Base-by-base conservation (phyloP, 2,113 vertebrate species). In the cat (Felis catus) region DNA sequence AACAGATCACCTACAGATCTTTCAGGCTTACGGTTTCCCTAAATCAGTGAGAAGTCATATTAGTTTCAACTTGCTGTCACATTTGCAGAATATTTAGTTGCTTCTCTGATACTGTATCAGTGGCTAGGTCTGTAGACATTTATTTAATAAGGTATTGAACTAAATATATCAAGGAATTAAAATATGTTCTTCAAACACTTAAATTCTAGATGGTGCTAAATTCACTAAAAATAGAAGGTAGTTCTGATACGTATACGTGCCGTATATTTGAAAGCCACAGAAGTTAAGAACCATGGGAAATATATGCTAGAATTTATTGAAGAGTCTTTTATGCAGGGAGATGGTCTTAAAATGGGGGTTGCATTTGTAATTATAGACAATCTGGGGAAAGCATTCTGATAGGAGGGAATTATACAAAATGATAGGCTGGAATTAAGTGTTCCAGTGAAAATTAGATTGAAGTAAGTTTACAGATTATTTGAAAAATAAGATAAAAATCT, bases 11-110 rank as follows among this genome's bases (percentile, higher is more conserved):
- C 48, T 80, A 14, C 18, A 73, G 45, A 86, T 10, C 66, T 92
- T 27, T 21, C 27, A 51, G 31, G 13, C 3, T 83, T 58, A 19
- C 0, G 1, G 31, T 92, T 96, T 89, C 36, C 68, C 61, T 39
- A 68, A 93, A 33, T 94, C 80, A 89, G 39, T 39, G 86, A 76
- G 71, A 79, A 7, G 33, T 25, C 65, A 48, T 0, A 0, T 63
- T 23, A 84, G 25, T 89, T 95, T 95, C 84, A 85, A n/a, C 18
- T 78, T 79, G 68, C 31, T 33, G 25, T 94, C 78, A 91, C 18
- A 89, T 80, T 80, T 68, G 27, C 33, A 53, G 82, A 31, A 55
- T 55, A 41, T 86, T 88, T 39, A n/a, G 39, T 48, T 84, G 36
- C 33, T 85, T 41, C 48, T 61, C 0, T 73, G 53, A 91, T 94